These are phyloP conservation scores for Forficula auricularia DNA, from an alignment of 1,140 invertebrate species.

Conservation along the genomic window DNA sequence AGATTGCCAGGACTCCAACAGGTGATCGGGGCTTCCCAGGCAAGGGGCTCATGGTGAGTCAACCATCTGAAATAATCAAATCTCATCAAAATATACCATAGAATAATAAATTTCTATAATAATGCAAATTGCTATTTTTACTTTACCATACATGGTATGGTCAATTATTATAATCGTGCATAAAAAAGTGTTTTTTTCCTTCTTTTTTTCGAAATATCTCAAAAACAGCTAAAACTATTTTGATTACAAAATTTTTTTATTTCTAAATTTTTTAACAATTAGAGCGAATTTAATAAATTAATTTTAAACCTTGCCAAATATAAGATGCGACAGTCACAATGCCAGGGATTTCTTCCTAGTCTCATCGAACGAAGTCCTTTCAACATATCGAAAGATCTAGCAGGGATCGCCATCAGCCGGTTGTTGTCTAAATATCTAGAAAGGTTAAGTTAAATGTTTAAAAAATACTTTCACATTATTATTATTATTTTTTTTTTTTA, in stretches of 20 bases:
- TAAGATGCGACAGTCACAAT: conserved; percentile 62
- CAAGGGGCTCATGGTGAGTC: conserved; percentile 41
- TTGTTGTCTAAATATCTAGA: conserved; percentile 62
- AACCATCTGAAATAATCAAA: conserved; percentile 38
- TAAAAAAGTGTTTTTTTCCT: too few relatives aligned
- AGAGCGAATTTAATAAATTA: too few relatives aligned
- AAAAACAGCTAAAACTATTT: too few relatives aligned
- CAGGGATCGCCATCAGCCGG: conserved; percentile 50
- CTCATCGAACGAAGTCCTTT: conserved; percentile 49
- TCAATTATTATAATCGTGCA: too few relatives aligned
- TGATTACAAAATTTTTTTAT: conserved; percentile 27
- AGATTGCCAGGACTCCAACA: conserved; percentile 57
- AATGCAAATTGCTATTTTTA: too few relatives aligned
- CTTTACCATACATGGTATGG: too few relatives aligned
- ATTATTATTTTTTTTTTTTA: too few relatives aligned
- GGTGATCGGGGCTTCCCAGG: conserved; percentile 53
- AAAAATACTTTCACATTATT: too few relatives aligned
- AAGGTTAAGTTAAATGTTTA: too few relatives aligned
- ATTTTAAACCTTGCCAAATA: conserved; percentile 55
- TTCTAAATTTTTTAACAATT: too few relatives aligned
- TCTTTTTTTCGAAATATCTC: too few relatives aligned
- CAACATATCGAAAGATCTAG: conserved; percentile 46
- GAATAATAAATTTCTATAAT: too few relatives aligned
- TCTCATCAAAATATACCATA: not conserved
- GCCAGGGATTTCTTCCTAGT: conserved; percentile 67